Evolutionary conservation across 1,140 invertebrate species (phyloP), one percentile per base, ranked within the genome.

Genomic region (Magallana ariakensis): DNA sequence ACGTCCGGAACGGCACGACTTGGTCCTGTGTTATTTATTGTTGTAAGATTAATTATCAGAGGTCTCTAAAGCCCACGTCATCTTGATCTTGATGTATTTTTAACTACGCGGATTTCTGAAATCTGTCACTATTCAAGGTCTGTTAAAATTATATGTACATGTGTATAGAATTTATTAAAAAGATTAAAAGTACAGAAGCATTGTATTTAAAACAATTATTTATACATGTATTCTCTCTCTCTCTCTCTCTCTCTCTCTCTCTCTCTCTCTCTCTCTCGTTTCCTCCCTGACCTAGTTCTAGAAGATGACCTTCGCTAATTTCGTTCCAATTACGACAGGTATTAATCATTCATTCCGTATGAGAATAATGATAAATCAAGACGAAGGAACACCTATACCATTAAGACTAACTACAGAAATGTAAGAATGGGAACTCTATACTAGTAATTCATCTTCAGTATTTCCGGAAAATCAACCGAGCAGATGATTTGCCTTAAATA

Each of bases 31-130:
- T 26, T 75, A 75, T 75, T 75, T 75, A 26, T 75, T 60, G n/a
- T 26, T 46, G 33, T 26, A 26, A 26, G 66, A 75, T 75, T 75
- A 75, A 75, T 75, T 75, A 75, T 75, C 33, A 19, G 22, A 19
- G 7, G 66, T 75, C 66, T 75, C 22, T 13, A 26, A 75, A 75
- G 33, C 22, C 66, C 16, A n/a, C 15, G 7, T 19, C 15, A 26
- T 75, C 13, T 26, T 75, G 66, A 75, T 75, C 22, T 33, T 26
- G 13, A 33, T 75, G 22, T 33, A 75, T 75, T 75, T 62, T 75
- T 75, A 75, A 75, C 66, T 75, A 26, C 66, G 15, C 33, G 22
- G 33, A 26, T 66, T 75, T 75, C 66, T 75, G 66, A 75, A 75
- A 22, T 22, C 9, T 70, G 62, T 70, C 62, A 22, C 22, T 26